Percentiles rank a stretch among this genome's conserved stretches.
Conservation (phyloP, 1,140 invertebrate genomes). For the Campoletis sonorensis region DNA sequence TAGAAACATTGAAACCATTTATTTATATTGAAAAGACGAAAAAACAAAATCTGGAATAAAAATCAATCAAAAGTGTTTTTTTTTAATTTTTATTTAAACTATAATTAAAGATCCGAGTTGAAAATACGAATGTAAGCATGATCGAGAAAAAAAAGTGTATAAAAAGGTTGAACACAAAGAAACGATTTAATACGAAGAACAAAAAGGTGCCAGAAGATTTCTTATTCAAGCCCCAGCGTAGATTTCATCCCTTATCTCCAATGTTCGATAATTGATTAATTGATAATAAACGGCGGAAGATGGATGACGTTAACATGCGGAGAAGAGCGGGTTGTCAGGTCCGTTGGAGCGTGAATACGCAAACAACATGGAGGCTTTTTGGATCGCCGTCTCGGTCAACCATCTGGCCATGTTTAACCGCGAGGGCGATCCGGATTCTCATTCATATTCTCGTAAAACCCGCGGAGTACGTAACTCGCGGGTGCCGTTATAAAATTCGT, state of each 20-base stretch:
- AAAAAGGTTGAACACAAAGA: no score
- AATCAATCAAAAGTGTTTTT: no score
- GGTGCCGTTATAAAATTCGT: not conserved
- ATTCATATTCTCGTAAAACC: not conserved
- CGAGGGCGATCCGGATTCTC: not conserved
- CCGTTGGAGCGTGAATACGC: constrained; percentile 5
- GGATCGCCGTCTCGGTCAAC: not conserved
- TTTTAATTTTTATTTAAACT: no score
- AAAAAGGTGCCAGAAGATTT: no score
- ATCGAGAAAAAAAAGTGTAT: not conserved
- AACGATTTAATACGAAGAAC: no score
- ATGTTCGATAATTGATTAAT: constrained; percentile 1
- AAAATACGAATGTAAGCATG: no score
- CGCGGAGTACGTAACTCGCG: not conserved
- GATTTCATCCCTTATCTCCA: not conserved
- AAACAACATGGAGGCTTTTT: constrained; percentile 19
- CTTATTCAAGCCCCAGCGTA: no score
- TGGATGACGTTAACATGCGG: no score
- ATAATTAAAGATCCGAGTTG: no score
- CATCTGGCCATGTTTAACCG: not conserved
- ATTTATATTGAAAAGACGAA: no score
- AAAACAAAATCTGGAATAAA: no score
- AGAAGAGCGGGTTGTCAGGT: constrained; percentile 22
- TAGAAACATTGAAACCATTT: no score
- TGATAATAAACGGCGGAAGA: constrained; percentile 1